Conservation (phyloP, 2,888 invertebrate genomes). For the Geotrupes spiniger region DNA sequence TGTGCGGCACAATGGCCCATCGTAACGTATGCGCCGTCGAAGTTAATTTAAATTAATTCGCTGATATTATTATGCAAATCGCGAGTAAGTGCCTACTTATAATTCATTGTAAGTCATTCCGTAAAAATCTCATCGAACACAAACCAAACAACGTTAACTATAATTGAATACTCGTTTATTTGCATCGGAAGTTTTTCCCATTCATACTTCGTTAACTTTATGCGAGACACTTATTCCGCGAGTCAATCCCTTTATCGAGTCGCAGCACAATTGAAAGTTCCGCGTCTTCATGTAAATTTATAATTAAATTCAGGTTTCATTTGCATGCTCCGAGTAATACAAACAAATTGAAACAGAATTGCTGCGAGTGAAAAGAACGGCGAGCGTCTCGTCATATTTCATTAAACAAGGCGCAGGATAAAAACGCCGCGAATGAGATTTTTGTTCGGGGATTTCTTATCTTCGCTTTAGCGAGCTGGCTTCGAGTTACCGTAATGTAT, state of each 20-base stretch:
- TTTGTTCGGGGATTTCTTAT: neutral
- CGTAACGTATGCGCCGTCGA: no score
- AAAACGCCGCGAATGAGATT: neutral
- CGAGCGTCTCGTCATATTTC: conserved; percentile 11
- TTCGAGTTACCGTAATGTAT: no score
- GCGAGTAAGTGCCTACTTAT: neutral
- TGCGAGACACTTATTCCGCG: neutral
- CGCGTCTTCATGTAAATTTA: conserved; percentile 13
- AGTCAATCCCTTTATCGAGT: neutral
- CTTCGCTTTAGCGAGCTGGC: conserved; percentile 1
- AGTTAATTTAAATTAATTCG: no score
- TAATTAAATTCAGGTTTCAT: conserved; percentile 20
- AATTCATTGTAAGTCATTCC: neutral
- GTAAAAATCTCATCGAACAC: neutral
- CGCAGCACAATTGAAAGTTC: conserved; percentile 14
- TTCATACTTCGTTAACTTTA: conserved; percentile 4
- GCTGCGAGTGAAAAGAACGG: conserved; percentile 8
- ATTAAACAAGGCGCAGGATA: neutral
- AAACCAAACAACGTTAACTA: neutral
- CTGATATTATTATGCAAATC: conserved; percentile 1
- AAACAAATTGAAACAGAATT: conserved; percentile 19
- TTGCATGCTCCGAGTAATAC: conserved; percentile 18
- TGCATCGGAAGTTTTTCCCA: neutral
- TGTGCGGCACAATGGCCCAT: no score
- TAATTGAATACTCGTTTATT: conserved; percentile 5